These are phyloP conservation scores for Cynocephalus volans DNA, from an alignment of 2,113 vertebrate species.

Conservation along the genomic window DNA sequence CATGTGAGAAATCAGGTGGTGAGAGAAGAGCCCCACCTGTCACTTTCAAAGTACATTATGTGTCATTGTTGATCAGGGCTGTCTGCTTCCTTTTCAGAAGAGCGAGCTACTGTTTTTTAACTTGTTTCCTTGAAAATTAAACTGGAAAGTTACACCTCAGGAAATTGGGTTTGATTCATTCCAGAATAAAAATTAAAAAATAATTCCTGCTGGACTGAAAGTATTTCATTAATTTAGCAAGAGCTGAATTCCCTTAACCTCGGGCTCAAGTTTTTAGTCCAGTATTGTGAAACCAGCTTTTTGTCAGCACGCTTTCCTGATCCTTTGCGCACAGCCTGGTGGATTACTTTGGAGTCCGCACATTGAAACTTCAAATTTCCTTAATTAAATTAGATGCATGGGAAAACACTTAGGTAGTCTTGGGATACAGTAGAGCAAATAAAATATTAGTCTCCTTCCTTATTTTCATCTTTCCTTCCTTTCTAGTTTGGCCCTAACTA, in stretches of 20 bases:
- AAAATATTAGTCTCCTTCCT: not conserved
- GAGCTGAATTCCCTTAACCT: slow-evolving; percentile 23
- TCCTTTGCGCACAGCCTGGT: not conserved
- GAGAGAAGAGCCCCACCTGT: not conserved
- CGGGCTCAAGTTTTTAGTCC: not conserved
- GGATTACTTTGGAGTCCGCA: not conserved
- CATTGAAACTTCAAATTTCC: slow-evolving; percentile 1
- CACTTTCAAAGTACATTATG: not conserved
- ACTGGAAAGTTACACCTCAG: not conserved
- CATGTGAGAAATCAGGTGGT: not conserved
- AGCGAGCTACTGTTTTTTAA: not conserved
- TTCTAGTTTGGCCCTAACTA: not conserved
- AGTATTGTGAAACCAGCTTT: not conserved
- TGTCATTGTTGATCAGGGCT: not conserved
- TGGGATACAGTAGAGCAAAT: not conserved
- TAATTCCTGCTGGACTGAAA: not conserved
- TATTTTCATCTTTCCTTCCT: not conserved
- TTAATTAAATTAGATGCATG: slow-evolving; percentile 9
- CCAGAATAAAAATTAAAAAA: slow-evolving; percentile 45
- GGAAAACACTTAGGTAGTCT: not conserved
- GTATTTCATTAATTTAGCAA: slow-evolving; percentile 55
- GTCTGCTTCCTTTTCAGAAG: not conserved
- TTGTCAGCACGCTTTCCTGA: not conserved
- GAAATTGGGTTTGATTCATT: slow-evolving; percentile 52
- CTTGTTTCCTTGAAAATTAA: slow-evolving; percentile 50